phyloP scores from a whole-genome alignment of 30 jellyfish, hydroid and myxozoan species.

The Phacellophora camtschatica region DNA sequence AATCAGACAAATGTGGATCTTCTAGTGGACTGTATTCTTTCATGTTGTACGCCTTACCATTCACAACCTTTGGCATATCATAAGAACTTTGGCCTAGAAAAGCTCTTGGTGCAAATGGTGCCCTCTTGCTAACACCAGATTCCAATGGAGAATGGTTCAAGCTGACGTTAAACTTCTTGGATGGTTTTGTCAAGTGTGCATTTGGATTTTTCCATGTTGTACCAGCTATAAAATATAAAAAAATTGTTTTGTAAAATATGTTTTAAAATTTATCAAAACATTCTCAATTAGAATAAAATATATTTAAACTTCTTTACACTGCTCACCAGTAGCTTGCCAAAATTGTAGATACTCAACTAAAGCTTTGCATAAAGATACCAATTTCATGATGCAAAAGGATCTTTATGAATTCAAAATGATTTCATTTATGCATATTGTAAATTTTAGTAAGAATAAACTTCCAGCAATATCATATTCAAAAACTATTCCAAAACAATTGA shows the following conservation, averaged over 20 bases:
- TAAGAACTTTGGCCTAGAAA: slow-evolving; percentile 53
- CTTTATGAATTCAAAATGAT: too few species aligned
- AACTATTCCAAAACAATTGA: too few species aligned
- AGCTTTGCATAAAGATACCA: too few species aligned
- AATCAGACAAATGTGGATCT: slow-evolving; percentile 91
- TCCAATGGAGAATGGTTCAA: slow-evolving; percentile 73
- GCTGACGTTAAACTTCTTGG: slow-evolving; percentile 59
- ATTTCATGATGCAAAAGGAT: too few species aligned
- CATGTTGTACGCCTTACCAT: slow-evolving; percentile 82
- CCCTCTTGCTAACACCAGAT: slow-evolving; percentile 82
- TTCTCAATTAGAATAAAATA: too few species aligned
- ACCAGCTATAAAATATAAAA: not conserved
- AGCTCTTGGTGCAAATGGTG: slow-evolving; percentile 93
- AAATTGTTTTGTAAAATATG: not conserved
- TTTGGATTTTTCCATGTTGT: slow-evolving; percentile 93
- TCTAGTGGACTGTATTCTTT: slow-evolving; percentile 86
- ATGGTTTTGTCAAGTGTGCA: slow-evolving; percentile 71
- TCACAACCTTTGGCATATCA: slow-evolving; percentile 94
- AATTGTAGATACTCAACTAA: too few species aligned
- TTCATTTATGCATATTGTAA: too few species aligned
- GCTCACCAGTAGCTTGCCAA: too few species aligned
- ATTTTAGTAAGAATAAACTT: too few species aligned
- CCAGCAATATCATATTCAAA: too few species aligned
- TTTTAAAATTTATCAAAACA: not conserved
- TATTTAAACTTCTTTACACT: too few species aligned